phyloP scores from a whole-genome alignment of 1,140 invertebrate genomes.

The Drosophila eugracilis region DNA sequence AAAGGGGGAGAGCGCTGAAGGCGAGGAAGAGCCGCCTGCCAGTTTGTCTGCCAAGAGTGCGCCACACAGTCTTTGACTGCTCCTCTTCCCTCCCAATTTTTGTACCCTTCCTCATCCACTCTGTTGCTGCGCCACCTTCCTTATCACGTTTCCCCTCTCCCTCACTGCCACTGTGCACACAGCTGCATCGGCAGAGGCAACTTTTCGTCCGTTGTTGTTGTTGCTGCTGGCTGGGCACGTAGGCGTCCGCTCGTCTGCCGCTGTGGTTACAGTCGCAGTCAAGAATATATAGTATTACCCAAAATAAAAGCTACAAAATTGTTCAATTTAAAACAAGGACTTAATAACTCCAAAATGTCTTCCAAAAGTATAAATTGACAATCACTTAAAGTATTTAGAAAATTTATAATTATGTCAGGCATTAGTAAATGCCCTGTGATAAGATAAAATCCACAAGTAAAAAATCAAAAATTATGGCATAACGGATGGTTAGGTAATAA shows the following conservation, averaged over 20 bases:
- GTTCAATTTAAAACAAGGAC: no score
- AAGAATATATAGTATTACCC: background rate
- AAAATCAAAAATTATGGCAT: background rate
- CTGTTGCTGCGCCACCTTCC: conserved; percentile 1
- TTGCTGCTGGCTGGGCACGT: conserved; percentile 65
- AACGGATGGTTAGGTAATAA: background rate
- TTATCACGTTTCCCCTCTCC: background rate
- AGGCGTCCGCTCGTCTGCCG: conserved; percentile 72
- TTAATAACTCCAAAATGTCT: background rate
- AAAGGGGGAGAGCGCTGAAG: conserved; percentile 9
- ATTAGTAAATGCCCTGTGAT: background rate
- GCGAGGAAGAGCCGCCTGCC: conserved; percentile 65
- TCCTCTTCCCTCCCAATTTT: conserved; percentile 2
- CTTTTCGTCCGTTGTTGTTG: conserved; percentile 18
- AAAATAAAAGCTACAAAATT: no score
- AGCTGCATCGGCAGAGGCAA: conserved; percentile 42
- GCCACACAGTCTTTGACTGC: conserved; percentile 58
- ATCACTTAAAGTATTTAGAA: background rate
- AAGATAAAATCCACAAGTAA: background rate
- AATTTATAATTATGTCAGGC: no score
- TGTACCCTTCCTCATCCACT: background rate
- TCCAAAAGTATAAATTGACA: no score
- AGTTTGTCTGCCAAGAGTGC: conserved; percentile 79
- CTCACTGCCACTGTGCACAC: conserved; percentile 43
- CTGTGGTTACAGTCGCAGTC: conserved; percentile 12